Base-by-base conservation (phyloP, 2,113 vertebrate genomes). In the Eolophus roseicapilla region DNA sequence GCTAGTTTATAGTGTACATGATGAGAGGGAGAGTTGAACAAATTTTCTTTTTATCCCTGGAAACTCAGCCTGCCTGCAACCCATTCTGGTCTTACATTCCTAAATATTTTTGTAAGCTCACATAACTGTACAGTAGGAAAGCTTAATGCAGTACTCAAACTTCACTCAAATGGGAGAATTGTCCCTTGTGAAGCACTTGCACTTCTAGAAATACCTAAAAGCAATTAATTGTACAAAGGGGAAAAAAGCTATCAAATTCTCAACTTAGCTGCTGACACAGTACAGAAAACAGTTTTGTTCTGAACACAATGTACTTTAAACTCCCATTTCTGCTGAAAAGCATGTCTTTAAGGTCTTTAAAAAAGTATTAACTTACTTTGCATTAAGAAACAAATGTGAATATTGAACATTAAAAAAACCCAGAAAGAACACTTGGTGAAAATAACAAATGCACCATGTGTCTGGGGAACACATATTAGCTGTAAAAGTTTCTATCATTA, bases 271-370 rank as follows among this genome's bases (percentile, higher is more conserved):
- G 75, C 76, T 84, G 93, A 89, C 95, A 90, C 8, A 75, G 68
- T 70, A 71, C 47, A 88, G 76, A 93, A 94, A 93, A 79, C 79
- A 95, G 68, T 63, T 95, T 94, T 95, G 80, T 97, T 90, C 90
- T 70, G 57, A 95, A 77, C 49, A 93, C 63, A 93, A 88, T 86
- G 62, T 73, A 86, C 62, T 80, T 92, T 88, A 91, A 88, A 91
- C 57, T 82, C 75, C 17, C 21, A 47, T 92, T 95, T 95, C 84
- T 88, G 68, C 52, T 90, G 77, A 92, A 83, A 96, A 93, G 82
- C 49, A 62, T 13, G 28, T 83, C 90, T 92, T 93, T 64, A 91
- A 94, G 74, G 74, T 82, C 76, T 92, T 92, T 85, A 25, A 77
- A 74, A 85, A 91, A 94, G 63, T 81, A 93, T 91, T 96, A 95